These are phyloP conservation scores for Morinoia aosen DNA, from an alignment of 2,888 invertebrate genomes.

Conservation along the genomic window DNA sequence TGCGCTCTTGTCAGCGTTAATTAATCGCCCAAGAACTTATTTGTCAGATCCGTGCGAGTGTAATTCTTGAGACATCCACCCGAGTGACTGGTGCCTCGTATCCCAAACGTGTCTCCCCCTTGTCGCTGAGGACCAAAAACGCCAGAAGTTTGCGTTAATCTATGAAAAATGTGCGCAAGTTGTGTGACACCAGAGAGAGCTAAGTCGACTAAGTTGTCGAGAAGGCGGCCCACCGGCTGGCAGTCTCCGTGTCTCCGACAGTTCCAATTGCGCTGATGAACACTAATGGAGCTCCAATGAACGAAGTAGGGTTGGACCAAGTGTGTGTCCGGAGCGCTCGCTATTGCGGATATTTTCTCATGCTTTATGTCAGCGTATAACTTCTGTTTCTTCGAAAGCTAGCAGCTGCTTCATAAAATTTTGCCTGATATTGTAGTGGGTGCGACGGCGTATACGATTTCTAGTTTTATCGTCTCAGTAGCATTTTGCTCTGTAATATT, in stretches of 20 bases:
- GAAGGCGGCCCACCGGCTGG: neutral
- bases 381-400: neutral
- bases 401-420: neutral
- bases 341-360: neutral
- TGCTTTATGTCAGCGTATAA: neutral
- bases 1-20: neutral
- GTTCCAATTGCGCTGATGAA: constrained; percentile 2
- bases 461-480: neutral
- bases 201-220: constrained; percentile 46
- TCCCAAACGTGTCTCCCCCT: constrained; percentile 39
- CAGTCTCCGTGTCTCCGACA: neutral
- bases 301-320: neutral
- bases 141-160: constrained; percentile 43
- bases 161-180: constrained; percentile 47
- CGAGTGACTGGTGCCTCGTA: constrained; percentile 31
- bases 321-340: neutral
- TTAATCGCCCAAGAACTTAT: neutral
- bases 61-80: neutral
- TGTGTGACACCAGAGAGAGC: constrained; percentile 32
- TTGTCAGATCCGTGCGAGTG: neutral
- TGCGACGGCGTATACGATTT: neutral
- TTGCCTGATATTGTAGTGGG: neutral
- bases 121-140: constrained; percentile 33
- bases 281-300: neutral
- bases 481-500: neutral